Percentiles rank a stretch among this genome's conserved stretches.
Conservation (phyloP, 2,113 vertebrate genomes). For the Calonectris borealis region DNA sequence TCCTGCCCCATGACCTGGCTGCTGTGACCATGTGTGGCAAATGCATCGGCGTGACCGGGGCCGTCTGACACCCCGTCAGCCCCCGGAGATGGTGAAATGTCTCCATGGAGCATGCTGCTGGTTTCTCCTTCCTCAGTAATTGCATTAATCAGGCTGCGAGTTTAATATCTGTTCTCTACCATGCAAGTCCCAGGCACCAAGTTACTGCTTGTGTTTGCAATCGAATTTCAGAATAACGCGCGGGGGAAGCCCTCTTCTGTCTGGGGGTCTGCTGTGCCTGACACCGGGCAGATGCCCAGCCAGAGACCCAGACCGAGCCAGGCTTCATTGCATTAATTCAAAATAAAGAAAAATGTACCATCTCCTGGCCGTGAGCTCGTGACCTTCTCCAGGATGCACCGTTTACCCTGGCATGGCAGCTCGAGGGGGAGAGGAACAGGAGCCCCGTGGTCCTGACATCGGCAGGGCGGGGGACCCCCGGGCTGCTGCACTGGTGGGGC, state of each 20-base stretch:
- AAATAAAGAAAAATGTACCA: not conserved
- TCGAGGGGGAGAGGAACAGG: not conserved
- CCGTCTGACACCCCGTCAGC: not conserved
- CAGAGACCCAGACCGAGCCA: not conserved
- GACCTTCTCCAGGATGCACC: not conserved
- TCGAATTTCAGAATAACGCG: not conserved
- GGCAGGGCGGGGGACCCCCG: not conserved
- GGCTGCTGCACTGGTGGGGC: not conserved
- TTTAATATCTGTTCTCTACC: not conserved
- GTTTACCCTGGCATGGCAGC: not conserved
- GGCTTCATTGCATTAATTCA: not conserved
- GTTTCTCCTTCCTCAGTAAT: not conserved
- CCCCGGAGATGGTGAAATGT: not conserved
- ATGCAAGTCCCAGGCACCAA: not conserved
- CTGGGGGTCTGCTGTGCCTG: not conserved
- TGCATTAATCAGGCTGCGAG: not conserved
- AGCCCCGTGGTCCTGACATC: rapidly evolving
- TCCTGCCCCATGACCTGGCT: not conserved
- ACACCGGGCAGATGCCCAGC: not conserved
- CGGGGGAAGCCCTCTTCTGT: not conserved
- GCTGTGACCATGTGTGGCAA: rapidly evolving
- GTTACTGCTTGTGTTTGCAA: not conserved
- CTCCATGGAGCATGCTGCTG: not conserved
- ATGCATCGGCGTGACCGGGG: rapidly evolving
- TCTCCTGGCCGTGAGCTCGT: not conserved